Percentiles rank a stretch among this genome's conserved stretches.
These are phyloP conservation scores for Archegozetes longisetosus DNA, from an alignment of 1,140 invertebrate genomes.

Conservation along the genomic window DNA sequence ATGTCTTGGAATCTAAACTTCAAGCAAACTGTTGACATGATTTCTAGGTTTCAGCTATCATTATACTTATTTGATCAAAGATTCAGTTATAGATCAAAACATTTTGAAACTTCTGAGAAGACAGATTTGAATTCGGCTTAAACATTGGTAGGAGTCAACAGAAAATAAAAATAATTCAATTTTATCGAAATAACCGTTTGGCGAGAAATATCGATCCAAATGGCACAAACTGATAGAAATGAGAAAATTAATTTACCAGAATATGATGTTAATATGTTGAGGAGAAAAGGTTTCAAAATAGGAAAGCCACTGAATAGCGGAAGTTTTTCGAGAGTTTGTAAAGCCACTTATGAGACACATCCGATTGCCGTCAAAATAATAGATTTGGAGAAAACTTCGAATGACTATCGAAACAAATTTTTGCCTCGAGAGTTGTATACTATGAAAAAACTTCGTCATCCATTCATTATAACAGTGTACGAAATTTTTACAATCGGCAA, in stretches of 20 bases:
- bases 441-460: constrained; percentile 12
- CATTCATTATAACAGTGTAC: constrained; percentile 8
- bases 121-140: too few species aligned
- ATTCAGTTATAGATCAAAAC: too few species aligned
- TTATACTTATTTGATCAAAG: too few species aligned
- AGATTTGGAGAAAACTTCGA: constrained; percentile 16
- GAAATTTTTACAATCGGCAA: constrained; percentile 11
- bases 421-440: constrained; percentile 16
- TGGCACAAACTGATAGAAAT: too few species aligned
- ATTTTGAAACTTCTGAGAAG: too few species aligned
- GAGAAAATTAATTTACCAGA: background rate
- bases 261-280: constrained; percentile 21
- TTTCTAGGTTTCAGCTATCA: too few species aligned
- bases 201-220: too few species aligned
- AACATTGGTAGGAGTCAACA: too few species aligned
- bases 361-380: constrained; percentile 15
- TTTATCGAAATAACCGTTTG: too few species aligned
- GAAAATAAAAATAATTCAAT: too few species aligned
- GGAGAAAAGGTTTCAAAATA: constrained; percentile 28
- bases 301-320: constrained; percentile 22
- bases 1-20: too few species aligned
- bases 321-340: constrained; percentile 13
- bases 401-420: constrained; percentile 15
- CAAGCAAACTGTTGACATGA: too few species aligned
- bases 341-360: background rate